These are phyloP conservation scores for Tangara arthus DNA, from an alignment of 2,797 vertebrate species.

Conservation along the genomic window DNA sequence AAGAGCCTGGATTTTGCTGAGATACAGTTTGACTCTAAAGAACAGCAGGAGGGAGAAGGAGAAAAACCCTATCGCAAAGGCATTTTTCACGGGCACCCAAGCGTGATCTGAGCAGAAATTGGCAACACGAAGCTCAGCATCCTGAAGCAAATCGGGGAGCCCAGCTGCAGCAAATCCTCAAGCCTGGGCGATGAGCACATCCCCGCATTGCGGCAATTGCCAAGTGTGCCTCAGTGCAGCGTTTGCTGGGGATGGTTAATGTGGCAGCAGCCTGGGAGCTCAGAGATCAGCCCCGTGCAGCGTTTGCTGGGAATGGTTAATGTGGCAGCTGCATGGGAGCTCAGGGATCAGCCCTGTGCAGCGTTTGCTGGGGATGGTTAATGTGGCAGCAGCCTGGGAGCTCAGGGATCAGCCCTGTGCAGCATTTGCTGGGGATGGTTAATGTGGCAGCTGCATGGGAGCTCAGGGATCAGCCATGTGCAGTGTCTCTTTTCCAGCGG, in stretches of 20 bases:
- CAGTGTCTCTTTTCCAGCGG: neutral
- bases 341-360: no score
- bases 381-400: no score
- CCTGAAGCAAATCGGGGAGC: neutral
- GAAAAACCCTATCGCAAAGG: neutral
- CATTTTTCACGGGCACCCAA: neutral
- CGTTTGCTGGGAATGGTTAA: no score
- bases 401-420: no score
- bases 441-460: no score
- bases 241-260: neutral
- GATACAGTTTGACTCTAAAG: neutral
- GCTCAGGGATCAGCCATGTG: no score
- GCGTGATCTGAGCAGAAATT: neutral
- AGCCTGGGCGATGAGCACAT: neutral
- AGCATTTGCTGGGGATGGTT: no score
- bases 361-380: no score
- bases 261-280: neutral
- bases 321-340: no score
- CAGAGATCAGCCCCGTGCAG: neutral
- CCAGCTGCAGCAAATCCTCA: neutral
- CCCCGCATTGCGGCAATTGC: neutral
- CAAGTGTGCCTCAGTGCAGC: neutral
- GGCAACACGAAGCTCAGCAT: neutral
- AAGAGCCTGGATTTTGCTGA: neutral
- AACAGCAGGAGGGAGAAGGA: neutral